Evolutionary conservation across 1,140 invertebrate genomes (phyloP).

Genomic region (Onthophagus taurus): DNA sequence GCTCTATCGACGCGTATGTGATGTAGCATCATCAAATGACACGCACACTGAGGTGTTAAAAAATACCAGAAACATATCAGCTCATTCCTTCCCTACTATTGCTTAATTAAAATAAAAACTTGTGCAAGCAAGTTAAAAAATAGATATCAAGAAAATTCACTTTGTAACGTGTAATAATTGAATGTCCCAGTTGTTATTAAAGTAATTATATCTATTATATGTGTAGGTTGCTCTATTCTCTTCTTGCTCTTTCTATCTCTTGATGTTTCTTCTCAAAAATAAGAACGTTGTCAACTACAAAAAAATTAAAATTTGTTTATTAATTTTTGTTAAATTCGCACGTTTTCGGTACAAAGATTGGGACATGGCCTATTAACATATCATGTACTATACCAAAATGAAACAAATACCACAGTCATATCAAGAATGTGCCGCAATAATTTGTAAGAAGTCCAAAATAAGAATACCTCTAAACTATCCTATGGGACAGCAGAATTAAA

Average conservation of each 20-base stretch:
- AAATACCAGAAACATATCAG: too few relatives aligned
- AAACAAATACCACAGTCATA: slow-evolving; percentile 20
- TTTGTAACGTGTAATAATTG: too few relatives aligned
- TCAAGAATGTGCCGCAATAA: slow-evolving; percentile 31
- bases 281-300: slow-evolving; percentile 1
- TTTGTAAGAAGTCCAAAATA: slow-evolving; percentile 16
- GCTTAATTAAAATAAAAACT: background rate
- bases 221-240: too few relatives aligned
- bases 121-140: background rate
- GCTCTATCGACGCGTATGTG: too few relatives aligned
- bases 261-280: slow-evolving; percentile 20
- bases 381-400: slow-evolving; percentile 26
- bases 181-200: too few relatives aligned
- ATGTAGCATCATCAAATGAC: too few relatives aligned
- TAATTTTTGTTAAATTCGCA: background rate
- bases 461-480: too few relatives aligned
- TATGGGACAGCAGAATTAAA: slow-evolving; percentile 25
- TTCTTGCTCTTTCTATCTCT: slow-evolving; percentile 20
- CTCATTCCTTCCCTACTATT: slow-evolving; percentile 16
- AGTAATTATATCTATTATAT: too few relatives aligned
- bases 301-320: background rate
- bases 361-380: slow-evolving; percentile 13
- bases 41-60: too few relatives aligned
- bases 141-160: too few relatives aligned
- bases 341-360: slow-evolving; percentile 14